These are phyloP conservation scores for Drosophila elegans DNA, from an alignment of 1,140 invertebrate genomes.

Conservation along the genomic window DNA sequence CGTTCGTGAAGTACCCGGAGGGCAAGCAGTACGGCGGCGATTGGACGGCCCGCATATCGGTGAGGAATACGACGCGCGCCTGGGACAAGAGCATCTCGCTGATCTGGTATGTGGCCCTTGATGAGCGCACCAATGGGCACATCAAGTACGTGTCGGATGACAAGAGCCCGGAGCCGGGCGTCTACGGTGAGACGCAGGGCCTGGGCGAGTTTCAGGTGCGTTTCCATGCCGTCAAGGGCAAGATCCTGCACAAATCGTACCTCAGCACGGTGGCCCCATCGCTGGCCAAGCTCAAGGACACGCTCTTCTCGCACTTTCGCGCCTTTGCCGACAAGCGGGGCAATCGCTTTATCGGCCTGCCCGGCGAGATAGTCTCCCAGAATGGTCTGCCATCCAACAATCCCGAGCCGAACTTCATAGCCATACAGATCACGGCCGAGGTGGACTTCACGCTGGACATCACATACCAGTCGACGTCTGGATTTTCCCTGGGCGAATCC, in stretches of 20 bases:
- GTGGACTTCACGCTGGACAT: conserved; percentile 94
- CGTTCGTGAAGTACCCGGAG: conserved; percentile 94
- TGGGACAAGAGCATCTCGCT: conserved; percentile 87
- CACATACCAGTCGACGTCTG: conserved; percentile 90
- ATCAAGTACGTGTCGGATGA: conserved; percentile 86
- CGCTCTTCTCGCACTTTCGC: conserved; percentile 89
- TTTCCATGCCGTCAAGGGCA: conserved; percentile 85
- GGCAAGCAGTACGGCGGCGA: conserved; percentile 94
- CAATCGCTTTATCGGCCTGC: conserved; percentile 87
- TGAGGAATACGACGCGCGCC: conserved; percentile 85
- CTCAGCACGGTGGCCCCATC: conserved; percentile 90
- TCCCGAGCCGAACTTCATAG: conserved; percentile 92
- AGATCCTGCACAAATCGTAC: conserved; percentile 89
- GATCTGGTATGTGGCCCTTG: conserved; percentile 91
- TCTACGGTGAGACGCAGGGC: conserved; percentile 91
- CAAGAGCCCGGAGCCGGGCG: conserved; percentile 87
- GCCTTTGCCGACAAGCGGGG: conserved; percentile 86
- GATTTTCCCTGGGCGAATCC: conserved; percentile 55
- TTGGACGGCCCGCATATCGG: conserved; percentile 94
- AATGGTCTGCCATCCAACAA: conserved; percentile 84
- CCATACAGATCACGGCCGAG: conserved; percentile 91
- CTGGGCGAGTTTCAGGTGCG: conserved; percentile 91
- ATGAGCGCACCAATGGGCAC: conserved; percentile 88
- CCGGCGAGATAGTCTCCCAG: conserved; percentile 87
- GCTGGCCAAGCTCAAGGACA: conserved; percentile 91